phyloP scores from a whole-genome alignment of 2,797 vertebrate genomes.

The Gallirallus australis region DNA sequence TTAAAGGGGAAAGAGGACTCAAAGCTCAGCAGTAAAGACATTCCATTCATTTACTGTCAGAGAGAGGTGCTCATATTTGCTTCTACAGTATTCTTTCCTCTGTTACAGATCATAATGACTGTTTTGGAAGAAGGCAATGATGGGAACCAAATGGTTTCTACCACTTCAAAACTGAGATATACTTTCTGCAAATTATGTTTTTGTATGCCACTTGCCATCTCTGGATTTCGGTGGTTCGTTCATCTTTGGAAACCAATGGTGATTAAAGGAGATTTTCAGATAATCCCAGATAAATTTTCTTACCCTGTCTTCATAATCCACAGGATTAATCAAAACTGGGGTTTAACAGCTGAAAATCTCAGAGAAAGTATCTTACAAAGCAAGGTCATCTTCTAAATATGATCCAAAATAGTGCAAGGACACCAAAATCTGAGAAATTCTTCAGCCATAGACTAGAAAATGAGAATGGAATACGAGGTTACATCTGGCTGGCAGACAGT shows the following conservation, averaged over 20 bases:
- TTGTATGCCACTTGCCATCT: not conserved
- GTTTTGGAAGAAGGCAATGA: not conserved
- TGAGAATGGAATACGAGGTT: not conserved
- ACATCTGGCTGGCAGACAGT: too few species aligned
- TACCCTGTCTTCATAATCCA: not conserved
- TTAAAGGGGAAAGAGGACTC: not conserved
- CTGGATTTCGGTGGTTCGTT: not conserved
- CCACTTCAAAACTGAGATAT: not conserved
- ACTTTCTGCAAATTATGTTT: not conserved
- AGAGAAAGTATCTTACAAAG: not conserved
- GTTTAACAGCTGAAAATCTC: not conserved
- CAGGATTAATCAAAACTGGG: not conserved
- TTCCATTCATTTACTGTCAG: not conserved
- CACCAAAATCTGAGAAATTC: not conserved
- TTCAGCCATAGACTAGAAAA: not conserved
- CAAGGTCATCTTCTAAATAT: not conserved
- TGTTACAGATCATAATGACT: not conserved
- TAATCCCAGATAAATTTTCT: not conserved
- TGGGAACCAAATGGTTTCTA: not conserved
- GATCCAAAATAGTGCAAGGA: not conserved
- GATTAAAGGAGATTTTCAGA: slow-evolving; percentile 15
- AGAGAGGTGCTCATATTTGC: not conserved
- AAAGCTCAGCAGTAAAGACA: not conserved
- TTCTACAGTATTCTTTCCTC: not conserved
- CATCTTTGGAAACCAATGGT: not conserved